These are phyloP conservation scores for Hydra vulgaris DNA, from an alignment of 30 jellyfish, hydroid and myxozoan genomes.

Conservation along the genomic window DNA sequence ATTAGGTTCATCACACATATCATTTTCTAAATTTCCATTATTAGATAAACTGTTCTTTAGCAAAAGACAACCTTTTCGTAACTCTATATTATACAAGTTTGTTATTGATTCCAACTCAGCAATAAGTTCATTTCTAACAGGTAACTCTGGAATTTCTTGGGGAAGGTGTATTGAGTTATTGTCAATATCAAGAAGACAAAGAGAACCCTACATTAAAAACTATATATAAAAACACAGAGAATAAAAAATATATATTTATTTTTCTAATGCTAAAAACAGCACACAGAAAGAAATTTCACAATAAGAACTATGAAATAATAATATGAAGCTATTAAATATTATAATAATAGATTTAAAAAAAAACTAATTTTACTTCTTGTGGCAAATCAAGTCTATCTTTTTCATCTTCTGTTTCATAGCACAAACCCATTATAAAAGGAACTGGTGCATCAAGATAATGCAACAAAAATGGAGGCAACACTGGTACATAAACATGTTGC, in stretches of 20 bases:
- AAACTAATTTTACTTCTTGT: slow-evolving; percentile 70
- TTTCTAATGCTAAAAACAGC: not conserved
- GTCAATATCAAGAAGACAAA: slow-evolving; percentile 87
- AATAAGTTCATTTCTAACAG: slow-evolving; percentile 79
- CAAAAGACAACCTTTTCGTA: slow-evolving; percentile 63
- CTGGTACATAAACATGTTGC: slow-evolving; percentile 97
- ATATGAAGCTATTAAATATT: too few relatives aligned
- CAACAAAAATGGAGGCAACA: slow-evolving; percentile 74
- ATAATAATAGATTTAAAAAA: too few relatives aligned
- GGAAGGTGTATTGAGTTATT: slow-evolving; percentile 79
- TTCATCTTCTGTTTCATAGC: slow-evolving; percentile 86
- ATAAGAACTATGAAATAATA: too few relatives aligned
- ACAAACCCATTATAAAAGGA: slow-evolving; percentile 94
- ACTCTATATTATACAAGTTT: slow-evolving; percentile 44
- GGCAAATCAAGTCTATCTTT: slow-evolving; percentile 65
- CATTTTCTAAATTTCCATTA: slow-evolving; percentile 8
- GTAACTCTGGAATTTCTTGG: slow-evolving; percentile 86
- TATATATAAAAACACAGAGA: not conserved
- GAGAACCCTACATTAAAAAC: slow-evolving; percentile 53
- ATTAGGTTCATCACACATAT: not conserved
- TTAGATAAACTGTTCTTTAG: slow-evolving; percentile 25
- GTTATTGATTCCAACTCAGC: slow-evolving; percentile 49
- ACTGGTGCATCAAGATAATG: slow-evolving; percentile 98
- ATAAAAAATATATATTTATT: too few relatives aligned
- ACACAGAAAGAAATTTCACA: too few relatives aligned